Conservation (phyloP, 2,113 vertebrate species). For the Trochalopteron elliotii region DNA sequence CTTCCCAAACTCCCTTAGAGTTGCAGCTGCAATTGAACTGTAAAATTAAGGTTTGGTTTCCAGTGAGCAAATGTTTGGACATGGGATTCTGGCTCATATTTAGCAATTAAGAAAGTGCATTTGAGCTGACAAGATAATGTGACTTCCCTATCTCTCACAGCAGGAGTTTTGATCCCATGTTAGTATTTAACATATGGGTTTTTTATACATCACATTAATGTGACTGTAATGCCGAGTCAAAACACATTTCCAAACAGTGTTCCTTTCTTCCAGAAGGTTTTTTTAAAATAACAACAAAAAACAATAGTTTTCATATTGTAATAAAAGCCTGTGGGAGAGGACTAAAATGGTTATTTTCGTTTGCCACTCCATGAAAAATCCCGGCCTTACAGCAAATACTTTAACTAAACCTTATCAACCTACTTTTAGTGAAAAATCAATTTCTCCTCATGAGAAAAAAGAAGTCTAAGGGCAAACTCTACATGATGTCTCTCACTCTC, state of each 20-base stretch:
- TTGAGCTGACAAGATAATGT: constrained; percentile 57
- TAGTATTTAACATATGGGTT: neutral
- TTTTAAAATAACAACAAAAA: neutral
- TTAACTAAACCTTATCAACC: neutral
- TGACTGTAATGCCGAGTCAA: neutral
- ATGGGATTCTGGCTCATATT: constrained; percentile 45
- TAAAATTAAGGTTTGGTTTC: constrained; percentile 39
- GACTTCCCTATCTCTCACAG: neutral
- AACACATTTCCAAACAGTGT: neutral
- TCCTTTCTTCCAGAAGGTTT: neutral
- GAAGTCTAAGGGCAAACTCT: neutral
- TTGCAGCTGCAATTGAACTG: constrained; percentile 22
- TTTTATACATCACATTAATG: constrained; percentile 1
- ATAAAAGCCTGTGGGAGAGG: neutral
- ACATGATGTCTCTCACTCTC: neutral
- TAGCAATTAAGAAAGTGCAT: constrained; percentile 48
- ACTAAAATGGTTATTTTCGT: neutral
- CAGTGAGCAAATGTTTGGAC: constrained; percentile 37
- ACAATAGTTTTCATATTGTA: neutral
- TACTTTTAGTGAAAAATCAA: neutral
- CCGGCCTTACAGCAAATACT: neutral
- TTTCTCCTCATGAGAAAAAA: neutral
- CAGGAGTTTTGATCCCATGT: constrained; percentile 21
- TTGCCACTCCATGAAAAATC: neutral
- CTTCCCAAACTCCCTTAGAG: neutral